Evolutionary conservation across 2,797 vertebrate species (phyloP).

Genomic region (Brachyrhaphis roseni): DNA sequence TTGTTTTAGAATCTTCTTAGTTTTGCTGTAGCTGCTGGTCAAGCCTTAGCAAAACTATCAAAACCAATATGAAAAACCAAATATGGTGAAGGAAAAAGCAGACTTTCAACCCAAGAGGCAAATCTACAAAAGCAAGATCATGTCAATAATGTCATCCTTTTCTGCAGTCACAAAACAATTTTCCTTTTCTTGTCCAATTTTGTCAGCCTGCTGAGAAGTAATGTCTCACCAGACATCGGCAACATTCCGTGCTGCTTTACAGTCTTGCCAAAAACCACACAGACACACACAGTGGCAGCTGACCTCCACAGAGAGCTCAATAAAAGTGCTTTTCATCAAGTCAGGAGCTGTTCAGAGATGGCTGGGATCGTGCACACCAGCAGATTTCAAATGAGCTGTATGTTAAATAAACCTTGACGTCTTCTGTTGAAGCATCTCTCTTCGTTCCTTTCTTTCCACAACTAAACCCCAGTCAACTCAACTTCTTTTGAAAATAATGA

Average conservation of each 20-base stretch:
- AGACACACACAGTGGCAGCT: constrained; percentile 62
- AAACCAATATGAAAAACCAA: constrained; percentile 3
- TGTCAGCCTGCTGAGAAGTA: constrained; percentile 61
- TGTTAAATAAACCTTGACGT: constrained; percentile 74
- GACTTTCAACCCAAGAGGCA: constrained; percentile 1
- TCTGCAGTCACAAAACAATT: constrained; percentile 32
- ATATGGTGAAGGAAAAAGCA: constrained; percentile 4
- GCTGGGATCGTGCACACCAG: constrained; percentile 71
- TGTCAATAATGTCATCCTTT: constrained; percentile 29
- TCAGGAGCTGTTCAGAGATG: constrained; percentile 73
- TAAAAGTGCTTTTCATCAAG: constrained; percentile 81
- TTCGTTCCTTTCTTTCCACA: constrained; percentile 48
- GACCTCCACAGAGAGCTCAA: constrained; percentile 77
- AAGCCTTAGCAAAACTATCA: constrained; percentile 15
- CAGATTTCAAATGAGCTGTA: constrained; percentile 81
- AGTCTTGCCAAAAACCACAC: constrained; percentile 54
- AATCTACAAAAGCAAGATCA: constrained; percentile 9
- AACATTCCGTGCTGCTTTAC: constrained; percentile 43
- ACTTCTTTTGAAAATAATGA: constrained; percentile 13
- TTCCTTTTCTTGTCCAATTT: constrained; percentile 51
- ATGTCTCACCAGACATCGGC: constrained; percentile 57
- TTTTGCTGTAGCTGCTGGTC: constrained; percentile 13
- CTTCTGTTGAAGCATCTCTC: constrained; percentile 67
- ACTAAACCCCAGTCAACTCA: constrained; percentile 38
- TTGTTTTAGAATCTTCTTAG: constrained; percentile 10